phyloP scores from a whole-genome alignment of 2,113 vertebrate genomes.

The Leptobrachium ailaonicum region DNA sequence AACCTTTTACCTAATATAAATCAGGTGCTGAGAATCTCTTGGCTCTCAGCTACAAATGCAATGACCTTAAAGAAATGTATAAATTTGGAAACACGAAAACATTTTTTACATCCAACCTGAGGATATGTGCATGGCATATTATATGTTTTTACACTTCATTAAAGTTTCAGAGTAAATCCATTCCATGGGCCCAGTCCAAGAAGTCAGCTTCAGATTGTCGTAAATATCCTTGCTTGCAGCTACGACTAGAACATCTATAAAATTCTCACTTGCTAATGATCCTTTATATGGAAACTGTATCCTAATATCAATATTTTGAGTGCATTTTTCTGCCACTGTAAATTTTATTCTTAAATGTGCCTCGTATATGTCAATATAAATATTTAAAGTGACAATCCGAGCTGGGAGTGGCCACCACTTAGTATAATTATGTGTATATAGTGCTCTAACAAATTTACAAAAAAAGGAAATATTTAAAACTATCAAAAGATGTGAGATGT shows the following conservation, averaged over 20 bases:
- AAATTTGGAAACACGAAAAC: not conserved
- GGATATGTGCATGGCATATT: constrained; percentile 1
- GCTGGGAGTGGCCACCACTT: too few relatives aligned
- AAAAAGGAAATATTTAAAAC: too few relatives aligned
- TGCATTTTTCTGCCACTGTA: too few relatives aligned
- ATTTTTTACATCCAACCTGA: constrained; percentile 4
- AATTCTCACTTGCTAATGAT: constrained; percentile 19
- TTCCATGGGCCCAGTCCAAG: constrained; percentile 4
- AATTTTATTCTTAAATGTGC: too few relatives aligned
- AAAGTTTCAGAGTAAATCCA: not conserved
- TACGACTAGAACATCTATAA: constrained; percentile 2
- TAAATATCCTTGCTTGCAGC: constrained; percentile 4
- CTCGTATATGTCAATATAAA: too few relatives aligned
- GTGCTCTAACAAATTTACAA: too few relatives aligned
- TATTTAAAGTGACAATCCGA: too few relatives aligned
- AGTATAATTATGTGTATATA: too few relatives aligned
- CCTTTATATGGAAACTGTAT: not conserved
- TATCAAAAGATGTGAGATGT: too few relatives aligned
- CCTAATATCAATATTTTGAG: not conserved
- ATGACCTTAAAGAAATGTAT: not conserved
- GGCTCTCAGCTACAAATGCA: constrained; percentile 15
- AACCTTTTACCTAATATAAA: not conserved
- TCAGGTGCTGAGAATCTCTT: not conserved
- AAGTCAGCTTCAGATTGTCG: not conserved
- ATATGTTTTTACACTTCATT: constrained; percentile 31